Base-by-base conservation (phyloP, 2,113 vertebrate species). In the Copsychus sechellarum region DNA sequence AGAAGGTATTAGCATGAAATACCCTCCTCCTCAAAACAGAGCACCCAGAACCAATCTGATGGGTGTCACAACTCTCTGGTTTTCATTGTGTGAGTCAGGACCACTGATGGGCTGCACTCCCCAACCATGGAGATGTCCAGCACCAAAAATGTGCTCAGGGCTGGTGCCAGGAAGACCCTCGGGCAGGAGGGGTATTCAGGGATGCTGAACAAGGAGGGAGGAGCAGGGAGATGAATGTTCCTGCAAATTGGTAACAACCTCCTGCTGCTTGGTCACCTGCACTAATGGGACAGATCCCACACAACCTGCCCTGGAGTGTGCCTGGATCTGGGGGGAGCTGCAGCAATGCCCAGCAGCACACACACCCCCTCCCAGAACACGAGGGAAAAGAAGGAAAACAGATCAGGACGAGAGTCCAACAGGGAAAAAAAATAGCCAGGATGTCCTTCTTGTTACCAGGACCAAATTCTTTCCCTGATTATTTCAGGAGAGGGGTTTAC, bases 181-280 rank as follows among this genome's bases (percentile, higher is more conserved):
- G 31, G 57, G 1, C 1, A 87, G 54, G 25, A 60, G 12, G 21
- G 20, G 14, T 0, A 1, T 2, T 1, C 47, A 76, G 38, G 45
- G 65, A 26, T 28, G 62, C 29, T 8, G 3, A 60, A 34, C 7
- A 56, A 28, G 48, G 33, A 74, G 21, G 57, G 29, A 60, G 42
- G 11, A 23, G 0, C 2, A 36, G 43, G 1, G 1, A 47, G 62
- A 81, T 1, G 2, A 3, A 26, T 0, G 0, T 14, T 58, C 20
- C 14, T 14, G 22, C 0, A 4, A n/a, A 51, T 1, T 1, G 8
- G 16, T 26, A 64, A 69, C 43, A 36, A 16, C 6, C 43, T 74
- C n/a, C 60, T 14, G 28, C 78, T 53, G 86, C 76, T 47, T 14
- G 54, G 31, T 14, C 2, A 3, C 22, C 61, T 31, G 38, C 21